Percentiles rank a stretch among this genome's conserved stretches.
phyloP scores from a whole-genome alignment of 2,888 invertebrate species.

The Pinctada fucata region DNA sequence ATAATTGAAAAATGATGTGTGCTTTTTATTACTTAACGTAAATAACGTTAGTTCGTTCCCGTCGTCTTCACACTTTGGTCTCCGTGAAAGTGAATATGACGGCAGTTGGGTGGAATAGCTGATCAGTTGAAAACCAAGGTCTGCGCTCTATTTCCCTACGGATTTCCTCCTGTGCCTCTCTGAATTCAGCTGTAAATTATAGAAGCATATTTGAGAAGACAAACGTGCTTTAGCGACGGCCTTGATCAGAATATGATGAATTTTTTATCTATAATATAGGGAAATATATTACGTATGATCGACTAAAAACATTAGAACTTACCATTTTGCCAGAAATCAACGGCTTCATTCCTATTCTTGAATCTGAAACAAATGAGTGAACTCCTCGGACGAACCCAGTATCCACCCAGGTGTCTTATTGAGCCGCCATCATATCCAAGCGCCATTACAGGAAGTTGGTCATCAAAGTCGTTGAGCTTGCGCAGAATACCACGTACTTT shows the following conservation, averaged over 20 bases:
- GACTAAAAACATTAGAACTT: not conserved
- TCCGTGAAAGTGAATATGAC: not conserved
- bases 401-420: conserved; percentile 1
- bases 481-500: not conserved
- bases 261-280: no score
- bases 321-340: conserved; percentile 10
- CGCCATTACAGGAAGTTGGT: not conserved
- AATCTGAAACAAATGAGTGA: conserved; percentile 7
- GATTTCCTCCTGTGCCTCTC: conserved; percentile 1
- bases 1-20: no score
- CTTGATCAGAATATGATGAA: no score
- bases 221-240: no score
- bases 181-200: not conserved
- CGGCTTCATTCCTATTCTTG: not conserved
- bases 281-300: no score
- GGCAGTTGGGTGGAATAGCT: not conserved
- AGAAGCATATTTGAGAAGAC: no score
- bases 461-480: not conserved
- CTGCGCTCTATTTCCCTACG: not conserved
- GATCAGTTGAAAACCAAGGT: not conserved
- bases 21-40: no score
- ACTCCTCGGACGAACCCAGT: conserved; percentile 9
- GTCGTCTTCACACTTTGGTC: not conserved
- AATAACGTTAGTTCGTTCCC: no score
- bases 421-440: not conserved